phyloP scores from a whole-genome alignment of 2,888 invertebrate genomes.

The Abrostola triplasia region DNA sequence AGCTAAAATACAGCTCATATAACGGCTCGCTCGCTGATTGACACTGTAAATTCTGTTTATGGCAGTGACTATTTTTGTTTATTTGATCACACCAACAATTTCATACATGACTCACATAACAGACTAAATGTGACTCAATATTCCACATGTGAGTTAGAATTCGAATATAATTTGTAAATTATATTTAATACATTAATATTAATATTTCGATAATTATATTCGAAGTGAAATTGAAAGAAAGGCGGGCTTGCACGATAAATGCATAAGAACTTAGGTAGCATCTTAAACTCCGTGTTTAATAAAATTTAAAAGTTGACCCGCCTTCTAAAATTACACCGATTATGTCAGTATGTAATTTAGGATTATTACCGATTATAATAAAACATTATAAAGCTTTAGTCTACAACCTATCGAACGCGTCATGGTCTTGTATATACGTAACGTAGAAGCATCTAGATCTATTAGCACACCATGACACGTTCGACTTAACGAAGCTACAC shows the following conservation, averaged over 20 bases:
- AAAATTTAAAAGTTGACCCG: neutral
- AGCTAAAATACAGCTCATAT: constrained; percentile 15
- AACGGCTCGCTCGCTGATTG: constrained; percentile 22
- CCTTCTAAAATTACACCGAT: constrained; percentile 1
- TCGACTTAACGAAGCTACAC: constrained; percentile 49
- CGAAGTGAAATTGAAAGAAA: constrained; percentile 22
- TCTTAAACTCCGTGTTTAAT: no score
- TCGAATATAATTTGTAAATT: constrained; percentile 14
- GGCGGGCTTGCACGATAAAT: neutral
- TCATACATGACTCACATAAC: constrained; percentile 12
- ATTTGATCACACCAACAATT: constrained; percentile 15
- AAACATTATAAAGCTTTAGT: constrained; percentile 54
- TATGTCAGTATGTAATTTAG: constrained; percentile 17
- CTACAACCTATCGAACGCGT: constrained; percentile 50
- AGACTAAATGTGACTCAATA: constrained; percentile 20
- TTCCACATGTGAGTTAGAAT: constrained; percentile 14
- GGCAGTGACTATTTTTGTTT: constrained; percentile 50
- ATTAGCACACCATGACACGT: constrained; percentile 30
- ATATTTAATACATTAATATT: constrained; percentile 6
- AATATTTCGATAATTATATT: constrained; percentile 9
- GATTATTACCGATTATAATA: constrained; percentile 27
- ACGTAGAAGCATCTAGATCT: constrained; percentile 24
- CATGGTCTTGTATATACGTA: constrained; percentile 14
- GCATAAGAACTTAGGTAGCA: neutral
- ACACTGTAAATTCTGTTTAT: constrained; percentile 20